Conservation (phyloP, 2,797 vertebrate species). For the Pseudomugil gertrudae region DNA sequence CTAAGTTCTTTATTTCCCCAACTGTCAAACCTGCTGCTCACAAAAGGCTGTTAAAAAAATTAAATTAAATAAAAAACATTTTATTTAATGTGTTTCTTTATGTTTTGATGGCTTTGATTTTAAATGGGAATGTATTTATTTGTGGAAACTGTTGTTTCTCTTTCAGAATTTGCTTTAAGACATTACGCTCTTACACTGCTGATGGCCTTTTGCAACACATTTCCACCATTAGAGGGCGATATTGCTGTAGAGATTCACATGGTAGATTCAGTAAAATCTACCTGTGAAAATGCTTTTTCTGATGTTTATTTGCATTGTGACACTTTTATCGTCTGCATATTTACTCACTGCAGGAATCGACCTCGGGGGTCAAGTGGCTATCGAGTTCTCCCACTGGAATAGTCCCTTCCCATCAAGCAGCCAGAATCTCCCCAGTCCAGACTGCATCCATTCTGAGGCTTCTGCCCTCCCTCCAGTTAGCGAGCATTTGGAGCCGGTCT, state of each 20-base stretch:
- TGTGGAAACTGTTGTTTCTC: no score
- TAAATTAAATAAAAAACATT: not conserved
- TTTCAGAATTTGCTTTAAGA: not conserved
- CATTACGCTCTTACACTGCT: no score
- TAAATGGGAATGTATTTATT: not conserved
- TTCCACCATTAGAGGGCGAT: slow-evolving; percentile 49
- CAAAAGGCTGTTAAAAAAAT: not conserved
- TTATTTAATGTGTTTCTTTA: not conserved
- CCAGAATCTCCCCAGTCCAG: slow-evolving; percentile 76
- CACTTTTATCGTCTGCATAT: not conserved
- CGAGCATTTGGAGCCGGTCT: slow-evolving; percentile 83
- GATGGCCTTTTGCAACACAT: no score
- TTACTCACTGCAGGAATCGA: slow-evolving; percentile 80
- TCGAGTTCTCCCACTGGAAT: slow-evolving; percentile 88
- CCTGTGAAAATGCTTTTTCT: not conserved
- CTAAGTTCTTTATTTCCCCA: not conserved
- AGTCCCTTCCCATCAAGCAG: slow-evolving; percentile 72
- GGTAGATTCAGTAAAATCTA: not conserved
- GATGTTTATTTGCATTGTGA: not conserved
- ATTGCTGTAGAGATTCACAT: slow-evolving; percentile 24
- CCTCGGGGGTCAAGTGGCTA: slow-evolving; percentile 82
- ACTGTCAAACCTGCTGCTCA: not conserved
- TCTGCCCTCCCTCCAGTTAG: slow-evolving; percentile 70
- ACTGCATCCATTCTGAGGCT: slow-evolving; percentile 74
- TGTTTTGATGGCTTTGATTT: not conserved